Evolutionary conservation across 2,888 invertebrate species (phyloP).

Genomic region (Lissonota sp.): DNA sequence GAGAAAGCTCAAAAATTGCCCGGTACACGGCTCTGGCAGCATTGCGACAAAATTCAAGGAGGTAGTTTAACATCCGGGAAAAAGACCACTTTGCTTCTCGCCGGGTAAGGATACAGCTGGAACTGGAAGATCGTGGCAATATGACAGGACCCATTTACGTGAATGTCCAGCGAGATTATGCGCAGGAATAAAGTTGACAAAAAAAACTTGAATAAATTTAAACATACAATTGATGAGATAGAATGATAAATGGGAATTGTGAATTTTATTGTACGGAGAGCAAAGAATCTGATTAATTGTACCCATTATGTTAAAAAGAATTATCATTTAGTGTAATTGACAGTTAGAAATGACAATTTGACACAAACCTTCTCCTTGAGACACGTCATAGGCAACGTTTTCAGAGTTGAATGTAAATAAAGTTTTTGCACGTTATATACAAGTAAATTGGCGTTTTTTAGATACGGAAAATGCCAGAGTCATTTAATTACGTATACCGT

Average conservation of each 20-base stretch:
- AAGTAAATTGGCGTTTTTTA: not conserved
- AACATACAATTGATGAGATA: too few relatives aligned
- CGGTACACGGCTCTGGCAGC: slow-evolving; percentile 3
- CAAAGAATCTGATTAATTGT: too few relatives aligned
- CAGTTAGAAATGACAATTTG: too few relatives aligned
- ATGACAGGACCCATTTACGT: not conserved
- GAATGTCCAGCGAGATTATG: slow-evolving; percentile 12
- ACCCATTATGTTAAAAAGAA: too few relatives aligned
- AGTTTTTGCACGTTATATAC: not conserved
- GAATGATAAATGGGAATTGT: too few relatives aligned
- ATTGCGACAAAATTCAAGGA: slow-evolving; percentile 53
- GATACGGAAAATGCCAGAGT: slow-evolving; percentile 49
- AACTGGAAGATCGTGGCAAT: slow-evolving; percentile 3
- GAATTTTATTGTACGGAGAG: too few relatives aligned
- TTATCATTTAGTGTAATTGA: too few relatives aligned
- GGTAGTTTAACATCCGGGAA: slow-evolving; percentile 40
- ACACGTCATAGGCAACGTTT: not conserved
- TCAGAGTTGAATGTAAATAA: not conserved
- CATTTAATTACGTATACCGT: slow-evolving; percentile 64
- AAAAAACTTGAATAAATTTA: too few relatives aligned
- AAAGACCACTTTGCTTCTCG: slow-evolving; percentile 36
- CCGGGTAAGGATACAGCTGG: slow-evolving; percentile 22
- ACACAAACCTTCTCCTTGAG: too few relatives aligned
- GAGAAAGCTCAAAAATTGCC: slow-evolving; percentile 8
- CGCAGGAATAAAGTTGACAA: not conserved